A percentile compares a stretch with the other conserved stretches of the same genome.
phyloP scores from a whole-genome alignment of 2,113 vertebrate species.

The Catharus bicknelli region DNA sequence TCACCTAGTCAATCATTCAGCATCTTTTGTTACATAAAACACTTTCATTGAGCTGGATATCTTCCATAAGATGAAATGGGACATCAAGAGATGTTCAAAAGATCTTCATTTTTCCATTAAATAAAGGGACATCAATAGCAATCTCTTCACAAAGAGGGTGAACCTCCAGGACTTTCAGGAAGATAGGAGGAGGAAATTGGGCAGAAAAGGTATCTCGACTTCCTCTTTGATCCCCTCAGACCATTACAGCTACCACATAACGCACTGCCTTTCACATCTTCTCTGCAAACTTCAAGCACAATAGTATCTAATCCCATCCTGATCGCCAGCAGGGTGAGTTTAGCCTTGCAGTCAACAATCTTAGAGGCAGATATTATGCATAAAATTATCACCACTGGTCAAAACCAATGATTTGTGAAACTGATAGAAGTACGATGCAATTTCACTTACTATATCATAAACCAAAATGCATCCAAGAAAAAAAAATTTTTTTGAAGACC shows the following conservation, averaged over 20 bases:
- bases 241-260: not conserved
- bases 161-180: not conserved
- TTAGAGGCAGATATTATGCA: not conserved
- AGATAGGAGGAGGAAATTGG: not conserved
- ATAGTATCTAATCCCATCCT: not conserved
- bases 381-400: not conserved
- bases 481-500: not conserved
- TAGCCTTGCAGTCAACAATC: not conserved
- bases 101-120: not conserved
- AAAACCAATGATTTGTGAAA: fast-evolving
- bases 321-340: not conserved
- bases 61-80: not conserved
- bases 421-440: not conserved
- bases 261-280: fast-evolving
- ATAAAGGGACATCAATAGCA: not conserved
- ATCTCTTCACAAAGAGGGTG: not conserved
- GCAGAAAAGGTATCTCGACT: not conserved
- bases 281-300: not conserved
- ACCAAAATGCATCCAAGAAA: not conserved
- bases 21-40: not conserved
- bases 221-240: not conserved
- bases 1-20: not conserved
- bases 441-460: not conserved
- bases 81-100: not conserved
- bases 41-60: not conserved